Conservation (phyloP, 1,140 invertebrate genomes). For the Polyergus mexicanus region DNA sequence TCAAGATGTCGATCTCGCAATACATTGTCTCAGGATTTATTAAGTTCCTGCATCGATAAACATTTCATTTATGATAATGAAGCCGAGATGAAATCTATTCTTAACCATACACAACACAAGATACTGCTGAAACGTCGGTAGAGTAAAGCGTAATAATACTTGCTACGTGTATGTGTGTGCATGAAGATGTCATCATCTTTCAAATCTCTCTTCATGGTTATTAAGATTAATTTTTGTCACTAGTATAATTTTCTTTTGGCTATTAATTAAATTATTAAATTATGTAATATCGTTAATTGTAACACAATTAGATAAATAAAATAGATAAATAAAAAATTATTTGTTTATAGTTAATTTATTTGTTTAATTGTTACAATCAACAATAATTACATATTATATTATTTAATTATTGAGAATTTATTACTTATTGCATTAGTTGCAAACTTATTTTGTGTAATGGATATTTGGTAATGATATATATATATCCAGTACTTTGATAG, state of each 20-base stretch:
- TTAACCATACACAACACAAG: neutral
- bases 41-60: slow-evolving; percentile 55
- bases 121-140: neutral
- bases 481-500: neutral
- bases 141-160: neutral
- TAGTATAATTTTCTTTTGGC: neutral
- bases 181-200: too few species aligned
- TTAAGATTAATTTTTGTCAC: neutral
- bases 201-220: neutral
- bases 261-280: too few species aligned
- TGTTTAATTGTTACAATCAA: neutral
- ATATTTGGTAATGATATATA: neutral
- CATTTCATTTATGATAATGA: slow-evolving; percentile 62
- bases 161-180: too few species aligned
- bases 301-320: too few species aligned
- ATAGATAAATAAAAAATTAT: too few species aligned
- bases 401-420: neutral
- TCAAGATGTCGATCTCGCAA: slow-evolving; percentile 15
- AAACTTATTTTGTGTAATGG: neutral
- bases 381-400: neutral
- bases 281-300: too few species aligned
- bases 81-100: slow-evolving; percentile 47
- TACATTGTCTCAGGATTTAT: slow-evolving; percentile 10
- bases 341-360: slow-evolving; percentile 6
- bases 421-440: neutral